Percentiles rank a stretch among this genome's conserved stretches.
Evolutionary conservation across 2,113 vertebrate species (phyloP).

Genomic region (Amazona vittata): DNA sequence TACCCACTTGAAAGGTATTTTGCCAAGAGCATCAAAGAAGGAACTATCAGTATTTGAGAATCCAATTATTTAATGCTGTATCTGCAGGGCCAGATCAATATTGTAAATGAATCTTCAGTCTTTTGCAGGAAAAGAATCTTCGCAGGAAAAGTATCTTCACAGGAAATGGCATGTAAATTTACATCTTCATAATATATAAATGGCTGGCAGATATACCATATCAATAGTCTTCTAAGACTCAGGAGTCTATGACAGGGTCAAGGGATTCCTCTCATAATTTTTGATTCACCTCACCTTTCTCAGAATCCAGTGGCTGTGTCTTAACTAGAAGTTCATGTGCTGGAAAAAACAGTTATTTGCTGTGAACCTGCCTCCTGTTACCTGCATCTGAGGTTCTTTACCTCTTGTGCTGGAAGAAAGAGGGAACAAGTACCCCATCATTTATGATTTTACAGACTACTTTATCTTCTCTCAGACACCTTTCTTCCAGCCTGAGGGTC

Average conservation of each 20-base stretch:
- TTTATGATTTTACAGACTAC: background rate
- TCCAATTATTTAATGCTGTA: background rate
- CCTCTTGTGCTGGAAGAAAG: background rate
- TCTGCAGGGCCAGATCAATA: background rate
- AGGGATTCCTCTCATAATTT: background rate
- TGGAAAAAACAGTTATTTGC: accelerated
- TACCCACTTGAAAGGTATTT: background rate
- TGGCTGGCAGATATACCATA: background rate
- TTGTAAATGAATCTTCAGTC: background rate
- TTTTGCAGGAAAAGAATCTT: background rate
- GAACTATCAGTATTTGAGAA: background rate
- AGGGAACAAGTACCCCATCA: background rate
- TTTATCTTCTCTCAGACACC: background rate
- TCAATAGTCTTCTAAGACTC: background rate
- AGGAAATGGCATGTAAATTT: background rate
- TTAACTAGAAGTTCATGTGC: background rate
- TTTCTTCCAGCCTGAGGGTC: background rate
- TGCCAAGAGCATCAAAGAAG: background rate
- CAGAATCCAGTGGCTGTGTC: background rate
- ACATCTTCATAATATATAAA: background rate
- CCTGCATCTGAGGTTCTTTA: background rate
- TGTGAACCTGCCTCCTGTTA: background rate
- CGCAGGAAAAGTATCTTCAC: background rate
- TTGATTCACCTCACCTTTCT: background rate
- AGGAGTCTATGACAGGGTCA: background rate